Conservation (phyloP, 2,888 invertebrate species). For the Agapetus fuscipes region DNA sequence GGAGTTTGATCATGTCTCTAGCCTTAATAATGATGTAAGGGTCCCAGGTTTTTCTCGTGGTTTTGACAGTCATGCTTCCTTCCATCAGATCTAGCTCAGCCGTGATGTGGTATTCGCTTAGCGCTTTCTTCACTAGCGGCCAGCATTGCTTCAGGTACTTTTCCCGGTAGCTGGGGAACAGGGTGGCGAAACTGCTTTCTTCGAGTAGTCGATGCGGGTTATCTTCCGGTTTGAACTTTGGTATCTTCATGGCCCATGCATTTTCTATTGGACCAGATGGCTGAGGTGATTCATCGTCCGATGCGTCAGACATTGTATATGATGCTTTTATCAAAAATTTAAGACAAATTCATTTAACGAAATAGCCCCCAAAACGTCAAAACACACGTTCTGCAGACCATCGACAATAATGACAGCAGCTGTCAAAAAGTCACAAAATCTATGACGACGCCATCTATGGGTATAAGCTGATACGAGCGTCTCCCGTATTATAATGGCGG, state of each 20-base stretch:
- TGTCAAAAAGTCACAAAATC: no score
- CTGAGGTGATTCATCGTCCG: constrained; percentile 6
- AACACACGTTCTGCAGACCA: no score
- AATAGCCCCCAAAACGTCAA: no score
- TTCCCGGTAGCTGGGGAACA: constrained; percentile 97
- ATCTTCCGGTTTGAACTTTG: constrained; percentile 78
- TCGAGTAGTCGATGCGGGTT: constrained; percentile 82
- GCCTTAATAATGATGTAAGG: constrained; percentile 95
- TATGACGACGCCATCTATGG: no score
- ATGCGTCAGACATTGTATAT: constrained; percentile 8
- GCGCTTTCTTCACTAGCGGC: constrained; percentile 83
- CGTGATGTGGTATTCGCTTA: constrained; percentile 69
- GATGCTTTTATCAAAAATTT: no score
- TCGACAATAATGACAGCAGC: no score
- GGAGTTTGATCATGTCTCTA: constrained; percentile 87
- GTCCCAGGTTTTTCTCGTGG: constrained; percentile 97
- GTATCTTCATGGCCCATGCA: constrained; percentile 81
- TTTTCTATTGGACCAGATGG: constrained; percentile 58
- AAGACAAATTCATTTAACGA: no score
- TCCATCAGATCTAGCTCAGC: constrained; percentile 89
- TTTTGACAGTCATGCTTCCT: constrained; percentile 89
- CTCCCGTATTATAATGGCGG: no score
- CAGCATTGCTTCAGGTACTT: constrained; percentile 91
- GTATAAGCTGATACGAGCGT: no score
- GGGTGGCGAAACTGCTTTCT: constrained; percentile 92